Conservation (phyloP, 1,140 invertebrate species). For the Aplysia californica region DNA sequence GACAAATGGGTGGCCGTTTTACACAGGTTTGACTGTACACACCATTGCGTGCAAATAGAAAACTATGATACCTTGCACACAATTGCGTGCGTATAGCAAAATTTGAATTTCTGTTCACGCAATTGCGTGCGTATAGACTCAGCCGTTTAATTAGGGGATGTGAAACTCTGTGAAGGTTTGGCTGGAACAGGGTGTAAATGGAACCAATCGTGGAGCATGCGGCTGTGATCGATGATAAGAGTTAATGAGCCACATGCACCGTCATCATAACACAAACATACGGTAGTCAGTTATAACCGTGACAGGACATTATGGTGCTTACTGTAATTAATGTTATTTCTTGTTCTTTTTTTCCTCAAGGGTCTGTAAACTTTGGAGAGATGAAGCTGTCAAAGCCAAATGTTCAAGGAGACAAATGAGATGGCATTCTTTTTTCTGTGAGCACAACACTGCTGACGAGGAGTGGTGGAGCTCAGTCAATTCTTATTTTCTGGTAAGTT, state of each 20-base stretch:
- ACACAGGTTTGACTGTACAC: too few species aligned
- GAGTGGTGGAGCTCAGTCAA: background rate
- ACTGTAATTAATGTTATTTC: background rate
- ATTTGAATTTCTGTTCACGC: too few species aligned
- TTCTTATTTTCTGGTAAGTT: background rate
- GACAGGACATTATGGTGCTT: background rate
- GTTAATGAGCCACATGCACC: background rate
- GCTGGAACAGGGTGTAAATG: background rate
- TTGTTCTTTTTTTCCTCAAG: background rate
- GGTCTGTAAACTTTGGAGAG: constrained; percentile 15
- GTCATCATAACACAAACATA: background rate
- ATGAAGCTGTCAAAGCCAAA: constrained; percentile 11
- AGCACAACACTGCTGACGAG: background rate
- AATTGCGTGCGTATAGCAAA: too few species aligned
- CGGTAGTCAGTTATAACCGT: background rate
- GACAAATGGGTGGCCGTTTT: too few species aligned
- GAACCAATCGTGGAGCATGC: background rate
- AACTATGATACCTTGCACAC: too few species aligned
- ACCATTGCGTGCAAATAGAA: too few species aligned
- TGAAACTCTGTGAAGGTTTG: too few species aligned
- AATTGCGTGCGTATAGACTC: too few species aligned
- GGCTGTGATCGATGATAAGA: background rate
- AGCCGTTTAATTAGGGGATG: too few species aligned
- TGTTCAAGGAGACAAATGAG: background rate
- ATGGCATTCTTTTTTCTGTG: constrained; percentile 4